phyloP scores from a whole-genome alignment of 2,888 invertebrate species.

The Mystacides longicornis region DNA sequence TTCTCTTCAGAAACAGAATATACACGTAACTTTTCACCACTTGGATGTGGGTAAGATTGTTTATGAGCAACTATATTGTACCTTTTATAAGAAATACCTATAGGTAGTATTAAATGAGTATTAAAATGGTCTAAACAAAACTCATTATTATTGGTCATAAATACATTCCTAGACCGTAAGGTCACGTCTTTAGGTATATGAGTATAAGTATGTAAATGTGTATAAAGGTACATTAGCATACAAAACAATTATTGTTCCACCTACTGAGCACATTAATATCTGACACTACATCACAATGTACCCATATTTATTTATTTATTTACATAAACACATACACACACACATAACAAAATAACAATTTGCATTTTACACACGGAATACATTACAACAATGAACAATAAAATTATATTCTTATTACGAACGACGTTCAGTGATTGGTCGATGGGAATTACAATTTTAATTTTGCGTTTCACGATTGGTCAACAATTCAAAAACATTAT shows the following conservation, averaged over 20 bases:
- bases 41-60: too few relatives aligned
- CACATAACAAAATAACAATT: not conserved
- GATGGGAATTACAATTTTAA: not conserved
- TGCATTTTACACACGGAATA: not conserved
- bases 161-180: not conserved
- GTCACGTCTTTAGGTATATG: not conserved
- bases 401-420: not conserved
- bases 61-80: too few relatives aligned
- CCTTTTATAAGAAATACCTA: too few relatives aligned
- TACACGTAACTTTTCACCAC: too few relatives aligned
- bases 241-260: conserved; percentile 2
- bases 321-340: not conserved
- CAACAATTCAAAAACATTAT: too few relatives aligned
- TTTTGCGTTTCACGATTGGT: not conserved
- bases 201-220: not conserved
- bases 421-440: not conserved
- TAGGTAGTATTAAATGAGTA: too few relatives aligned
- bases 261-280: not conserved
- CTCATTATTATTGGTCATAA: too few relatives aligned
- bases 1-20: too few relatives aligned
- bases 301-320: not conserved
- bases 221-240: not conserved
- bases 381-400: not conserved
- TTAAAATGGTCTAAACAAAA: too few relatives aligned
- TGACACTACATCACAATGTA: not conserved